Conservation (phyloP, 2,797 vertebrate species). For the Amniataba percoides region DNA sequence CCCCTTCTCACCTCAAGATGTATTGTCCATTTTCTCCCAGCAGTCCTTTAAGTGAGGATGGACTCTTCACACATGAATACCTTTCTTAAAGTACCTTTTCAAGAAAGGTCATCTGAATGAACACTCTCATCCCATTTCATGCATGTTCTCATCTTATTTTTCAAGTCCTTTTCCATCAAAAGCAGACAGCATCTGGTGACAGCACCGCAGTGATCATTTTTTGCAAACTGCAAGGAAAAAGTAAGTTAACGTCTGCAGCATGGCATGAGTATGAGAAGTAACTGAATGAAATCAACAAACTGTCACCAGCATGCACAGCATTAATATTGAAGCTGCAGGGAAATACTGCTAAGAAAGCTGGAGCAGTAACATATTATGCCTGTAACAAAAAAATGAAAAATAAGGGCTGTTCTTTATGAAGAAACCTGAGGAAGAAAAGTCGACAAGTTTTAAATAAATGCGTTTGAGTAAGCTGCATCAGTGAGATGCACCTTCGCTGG, state of each 20-base stretch:
- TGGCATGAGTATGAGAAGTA: slow-evolving; percentile 21
- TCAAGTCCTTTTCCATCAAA: neutral
- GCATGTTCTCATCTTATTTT: neutral
- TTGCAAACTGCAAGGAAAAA: slow-evolving; percentile 16
- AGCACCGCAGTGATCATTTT: neutral
- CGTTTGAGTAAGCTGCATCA: slow-evolving; percentile 22
- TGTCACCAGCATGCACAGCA: slow-evolving; percentile 12
- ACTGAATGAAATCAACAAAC: slow-evolving; percentile 26
- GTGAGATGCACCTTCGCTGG: slow-evolving; percentile 16
- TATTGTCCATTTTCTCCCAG: slow-evolving; percentile 10
- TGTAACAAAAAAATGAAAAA: no score
- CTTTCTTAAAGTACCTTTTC: slow-evolving; percentile 18
- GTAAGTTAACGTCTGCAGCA: neutral
- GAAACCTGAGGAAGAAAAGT: slow-evolving; percentile 14
- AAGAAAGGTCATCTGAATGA: slow-evolving; percentile 3
- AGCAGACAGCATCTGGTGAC: slow-evolving; percentile 1
- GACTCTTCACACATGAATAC: slow-evolving; percentile 5
- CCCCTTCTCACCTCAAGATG: slow-evolving; percentile 26
- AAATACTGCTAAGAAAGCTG: slow-evolving; percentile 13
- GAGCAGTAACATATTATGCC: slow-evolving; percentile 12
- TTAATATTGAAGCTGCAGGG: neutral
- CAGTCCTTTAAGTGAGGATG: neutral
- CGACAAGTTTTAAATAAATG: slow-evolving; percentile 15
- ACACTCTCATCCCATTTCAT: neutral
- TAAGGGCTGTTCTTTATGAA: slow-evolving; percentile 11